Evolutionary conservation across 2,888 invertebrate species (phyloP).

Genomic region (Allophyes oxyacanthae): DNA sequence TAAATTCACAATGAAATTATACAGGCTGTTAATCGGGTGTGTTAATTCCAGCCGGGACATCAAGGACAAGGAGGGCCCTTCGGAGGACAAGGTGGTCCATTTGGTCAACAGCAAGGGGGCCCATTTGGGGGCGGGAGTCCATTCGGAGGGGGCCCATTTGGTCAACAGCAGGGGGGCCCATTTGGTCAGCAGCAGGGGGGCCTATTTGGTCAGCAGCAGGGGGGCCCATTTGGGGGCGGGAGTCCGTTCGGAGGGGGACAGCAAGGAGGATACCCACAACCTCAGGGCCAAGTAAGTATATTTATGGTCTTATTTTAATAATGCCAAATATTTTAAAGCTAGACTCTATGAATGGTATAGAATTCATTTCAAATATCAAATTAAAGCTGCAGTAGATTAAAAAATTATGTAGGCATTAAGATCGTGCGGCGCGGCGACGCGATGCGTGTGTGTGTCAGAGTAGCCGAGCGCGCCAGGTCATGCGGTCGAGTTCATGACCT

Average conservation of each 20-base stretch:
- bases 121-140: not conserved
- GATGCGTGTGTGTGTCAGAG: too few relatives aligned
- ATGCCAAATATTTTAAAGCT: too few relatives aligned
- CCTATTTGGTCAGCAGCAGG: not conserved
- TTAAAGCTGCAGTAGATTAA: too few relatives aligned
- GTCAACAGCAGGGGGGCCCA: not conserved
- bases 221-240: not conserved
- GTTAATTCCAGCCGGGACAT: constrained; percentile 2
- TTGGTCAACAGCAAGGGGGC: not conserved
- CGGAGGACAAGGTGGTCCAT: not conserved
- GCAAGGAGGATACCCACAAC: constrained; percentile 3
- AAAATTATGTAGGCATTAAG: too few relatives aligned
- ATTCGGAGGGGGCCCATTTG: not conserved
- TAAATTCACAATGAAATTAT: too few relatives aligned
- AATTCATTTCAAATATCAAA: too few relatives aligned
- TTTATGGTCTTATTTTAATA: too few relatives aligned
- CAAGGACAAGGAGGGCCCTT: not conserved
- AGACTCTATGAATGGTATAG: too few relatives aligned
- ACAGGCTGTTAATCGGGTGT: too few relatives aligned
- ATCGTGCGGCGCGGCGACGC: too few relatives aligned
- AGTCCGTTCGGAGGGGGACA: not conserved
- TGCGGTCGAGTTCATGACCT: too few relatives aligned
- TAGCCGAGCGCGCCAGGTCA: too few relatives aligned
- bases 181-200: not conserved
- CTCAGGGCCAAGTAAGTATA: not conserved